Percentiles rank a stretch among this genome's conserved stretches.
Evolutionary conservation across 2,113 vertebrate species (phyloP).

Genomic region (Balaenoptera acutorostrata): DNA sequence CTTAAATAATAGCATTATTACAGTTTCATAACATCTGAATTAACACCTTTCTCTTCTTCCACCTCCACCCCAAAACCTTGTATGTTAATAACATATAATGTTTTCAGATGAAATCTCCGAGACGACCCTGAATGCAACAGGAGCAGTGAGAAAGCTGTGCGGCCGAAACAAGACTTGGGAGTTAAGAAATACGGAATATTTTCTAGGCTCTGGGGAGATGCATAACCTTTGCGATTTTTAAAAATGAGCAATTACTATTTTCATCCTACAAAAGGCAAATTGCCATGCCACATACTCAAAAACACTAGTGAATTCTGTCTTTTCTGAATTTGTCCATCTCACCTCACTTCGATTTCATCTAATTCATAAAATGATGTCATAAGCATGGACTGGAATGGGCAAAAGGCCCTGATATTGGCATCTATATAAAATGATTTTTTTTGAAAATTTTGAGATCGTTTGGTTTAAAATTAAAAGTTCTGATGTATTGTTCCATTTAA

Average conservation of each 20-base stretch:
- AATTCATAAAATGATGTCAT: background rate
- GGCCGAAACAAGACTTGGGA: background rate
- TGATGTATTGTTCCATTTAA: background rate
- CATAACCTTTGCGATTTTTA: background rate
- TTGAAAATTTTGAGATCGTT: background rate
- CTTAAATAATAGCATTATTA: conserved; percentile 44
- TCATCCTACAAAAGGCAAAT: background rate
- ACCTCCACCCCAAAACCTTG: background rate
- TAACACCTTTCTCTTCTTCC: background rate
- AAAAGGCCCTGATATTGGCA: background rate
- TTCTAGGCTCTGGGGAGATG: background rate
- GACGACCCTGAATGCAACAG: background rate
- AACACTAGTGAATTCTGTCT: background rate
- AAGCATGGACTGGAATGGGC: background rate
- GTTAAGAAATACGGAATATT: conserved; percentile 42
- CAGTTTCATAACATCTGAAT: conserved; percentile 62
- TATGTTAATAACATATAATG: conserved; percentile 11
- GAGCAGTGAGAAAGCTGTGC: conserved; percentile 25
- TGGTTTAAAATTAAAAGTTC: conserved; percentile 11
- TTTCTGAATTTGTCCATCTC: background rate
- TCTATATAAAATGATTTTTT: background rate
- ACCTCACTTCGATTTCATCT: background rate
- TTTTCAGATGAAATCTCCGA: background rate
- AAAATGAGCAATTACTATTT: conserved; percentile 1
- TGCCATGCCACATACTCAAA: background rate